Evolutionary conservation across 2,888 invertebrate genomes (phyloP), one percentile per base, ranked within the genome.

Genomic region (Saturnia japonica): DNA sequence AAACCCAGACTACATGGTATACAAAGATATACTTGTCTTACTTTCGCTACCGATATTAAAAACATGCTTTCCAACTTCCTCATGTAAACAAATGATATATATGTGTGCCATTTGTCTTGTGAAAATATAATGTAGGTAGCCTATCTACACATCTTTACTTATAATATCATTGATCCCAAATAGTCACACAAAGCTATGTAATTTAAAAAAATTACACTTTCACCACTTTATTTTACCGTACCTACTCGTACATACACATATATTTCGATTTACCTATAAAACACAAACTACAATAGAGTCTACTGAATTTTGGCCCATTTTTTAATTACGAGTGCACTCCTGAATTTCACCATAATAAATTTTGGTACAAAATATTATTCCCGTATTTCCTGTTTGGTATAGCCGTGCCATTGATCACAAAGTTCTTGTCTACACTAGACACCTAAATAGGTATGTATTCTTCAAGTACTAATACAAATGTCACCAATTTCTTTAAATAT

Each of bases 291-390:
- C 2, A 16, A 2, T 12, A 51, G 25, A 14, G 11, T 3, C 14
- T 28, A 28, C 19, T 60, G 11, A 60, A 28, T 60, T 60, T 60
- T 34, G 51, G 7, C 51, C 69, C 34, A 16, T 47, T 40, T 72
- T 79, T 78, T 75, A 76, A 77, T 78, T 78, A 77, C 74, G 74
- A 77, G 80, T 80, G 77, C 80, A 78, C 79, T 77, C 81, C 82
- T 82, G 83, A 85, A 60, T 82, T 82, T 82, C 81, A 85, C 88
- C 84, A 85, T 91, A 92, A 92, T 92, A 93, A 92, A 92, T 92
- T 92, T 91, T 87, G 57, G 88, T 90, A 88, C 90, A 91, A 91
- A 92, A 93, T 92, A 92, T 91, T 92, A 92, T 92, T 90, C 89
- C 87, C 86, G 76, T 83, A 84, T 86, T 91, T 88, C 90, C 91